Conservation (phyloP, 2,113 vertebrate genomes). For the Leucosticte australis region DNA sequence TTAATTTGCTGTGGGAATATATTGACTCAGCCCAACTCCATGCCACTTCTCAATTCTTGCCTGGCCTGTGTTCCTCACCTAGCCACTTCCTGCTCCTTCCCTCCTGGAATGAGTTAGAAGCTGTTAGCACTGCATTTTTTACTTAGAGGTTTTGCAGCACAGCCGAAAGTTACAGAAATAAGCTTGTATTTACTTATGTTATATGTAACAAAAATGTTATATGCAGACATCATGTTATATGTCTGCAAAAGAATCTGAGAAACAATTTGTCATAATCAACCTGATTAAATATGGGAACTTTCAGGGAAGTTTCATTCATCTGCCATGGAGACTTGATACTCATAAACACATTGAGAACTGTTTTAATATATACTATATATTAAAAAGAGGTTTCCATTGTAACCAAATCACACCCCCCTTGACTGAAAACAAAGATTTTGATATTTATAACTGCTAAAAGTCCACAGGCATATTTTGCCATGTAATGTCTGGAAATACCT, state of each 20-base stretch:
- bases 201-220: background rate
- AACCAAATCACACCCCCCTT: background rate
- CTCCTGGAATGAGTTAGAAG: background rate
- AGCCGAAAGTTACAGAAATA: background rate
- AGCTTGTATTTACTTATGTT: background rate
- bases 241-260: background rate
- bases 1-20: conserved; percentile 15
- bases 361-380: background rate
- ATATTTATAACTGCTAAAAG: background rate
- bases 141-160: background rate
- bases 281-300: background rate
- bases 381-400: background rate
- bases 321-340: background rate
- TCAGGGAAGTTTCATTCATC: background rate
- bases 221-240: background rate
- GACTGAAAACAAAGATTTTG: background rate
- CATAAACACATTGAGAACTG: background rate
- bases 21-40: background rate
- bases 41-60: background rate
- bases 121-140: background rate
- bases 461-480: background rate
- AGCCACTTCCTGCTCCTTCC: background rate
- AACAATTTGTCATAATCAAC: background rate
- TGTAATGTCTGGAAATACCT: background rate
- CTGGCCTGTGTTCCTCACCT: background rate